Conservation (phyloP, 2,888 invertebrate genomes). For the Isotomurus palustris region DNA sequence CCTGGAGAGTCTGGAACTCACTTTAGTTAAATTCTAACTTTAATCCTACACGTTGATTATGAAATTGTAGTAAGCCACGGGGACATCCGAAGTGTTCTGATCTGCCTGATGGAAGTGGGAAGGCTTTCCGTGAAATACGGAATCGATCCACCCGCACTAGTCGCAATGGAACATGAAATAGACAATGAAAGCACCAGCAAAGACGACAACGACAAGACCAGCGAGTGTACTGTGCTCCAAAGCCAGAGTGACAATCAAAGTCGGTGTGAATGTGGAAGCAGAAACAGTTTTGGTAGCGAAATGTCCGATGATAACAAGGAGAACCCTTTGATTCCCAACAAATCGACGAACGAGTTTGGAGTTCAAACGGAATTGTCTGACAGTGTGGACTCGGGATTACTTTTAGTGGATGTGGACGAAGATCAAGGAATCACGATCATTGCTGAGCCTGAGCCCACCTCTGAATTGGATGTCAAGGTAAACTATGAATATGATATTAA, state of each 20-base stretch:
- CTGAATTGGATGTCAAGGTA: constrained; percentile 64
- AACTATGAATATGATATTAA: not conserved
- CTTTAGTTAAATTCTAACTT: not conserved
- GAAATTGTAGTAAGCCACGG: constrained; percentile 65
- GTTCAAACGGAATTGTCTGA: constrained; percentile 42
- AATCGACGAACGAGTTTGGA: constrained; percentile 19
- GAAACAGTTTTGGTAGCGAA: constrained; percentile 37
- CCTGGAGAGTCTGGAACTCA: not conserved
- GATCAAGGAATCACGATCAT: constrained; percentile 16
- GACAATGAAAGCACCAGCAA: constrained; percentile 69
- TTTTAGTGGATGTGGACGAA: constrained; percentile 39
- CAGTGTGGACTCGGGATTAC: constrained; percentile 51
- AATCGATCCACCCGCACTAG: constrained; percentile 74
- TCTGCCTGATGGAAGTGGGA: constrained; percentile 79
- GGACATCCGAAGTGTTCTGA: constrained; percentile 75
- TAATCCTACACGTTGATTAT: not conserved
- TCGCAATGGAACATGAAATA: constrained; percentile 79
- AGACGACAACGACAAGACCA: constrained; percentile 21
- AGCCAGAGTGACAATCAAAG: constrained; percentile 26
- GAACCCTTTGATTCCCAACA: constrained; percentile 20
- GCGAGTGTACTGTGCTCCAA: constrained; percentile 14
- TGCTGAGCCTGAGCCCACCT: constrained; percentile 51
- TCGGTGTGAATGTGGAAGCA: constrained; percentile 16
- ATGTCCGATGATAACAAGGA: constrained; percentile 42
- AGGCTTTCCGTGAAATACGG: constrained; percentile 71